Evolutionary conservation across 2,888 invertebrate genomes (phyloP).

Genomic region (Athetis lepigone): DNA sequence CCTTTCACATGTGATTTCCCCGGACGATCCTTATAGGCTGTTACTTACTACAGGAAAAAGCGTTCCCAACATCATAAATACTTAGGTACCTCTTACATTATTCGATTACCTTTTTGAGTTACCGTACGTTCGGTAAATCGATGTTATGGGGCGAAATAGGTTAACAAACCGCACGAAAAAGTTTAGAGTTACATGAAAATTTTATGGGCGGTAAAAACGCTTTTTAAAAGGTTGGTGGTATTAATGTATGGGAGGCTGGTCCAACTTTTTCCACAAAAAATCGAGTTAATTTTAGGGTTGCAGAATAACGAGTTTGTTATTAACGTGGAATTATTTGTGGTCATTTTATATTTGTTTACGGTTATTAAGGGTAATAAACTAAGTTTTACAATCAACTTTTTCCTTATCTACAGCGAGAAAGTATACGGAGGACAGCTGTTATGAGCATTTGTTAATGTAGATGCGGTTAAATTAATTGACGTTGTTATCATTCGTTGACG

Average conservation of each 20-base stretch:
- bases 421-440: no score
- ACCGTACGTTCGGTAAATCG: constrained; percentile 31
- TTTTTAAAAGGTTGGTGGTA: no score
- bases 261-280: no score
- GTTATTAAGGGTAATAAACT: no score
- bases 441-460: no score
- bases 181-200: constrained; percentile 9
- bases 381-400: background rate
- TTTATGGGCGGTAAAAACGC: background rate
- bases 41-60: constrained; percentile 56
- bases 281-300: constrained; percentile 12
- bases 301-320: constrained; percentile 4
- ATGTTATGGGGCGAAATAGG: constrained; percentile 9
- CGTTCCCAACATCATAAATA: constrained; percentile 61
- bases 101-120: constrained; percentile 54
- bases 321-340: background rate
- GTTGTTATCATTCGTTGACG: no score
- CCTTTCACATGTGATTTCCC: constrained; percentile 83
- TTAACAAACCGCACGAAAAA: background rate
- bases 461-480: no score
- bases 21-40: constrained; percentile 68
- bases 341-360: no score
- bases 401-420: no score
- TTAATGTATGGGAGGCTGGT: no score
- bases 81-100: constrained; percentile 50